Conservation (phyloP, 2,113 vertebrate genomes). For the Ginglymostoma cirratum region DNA sequence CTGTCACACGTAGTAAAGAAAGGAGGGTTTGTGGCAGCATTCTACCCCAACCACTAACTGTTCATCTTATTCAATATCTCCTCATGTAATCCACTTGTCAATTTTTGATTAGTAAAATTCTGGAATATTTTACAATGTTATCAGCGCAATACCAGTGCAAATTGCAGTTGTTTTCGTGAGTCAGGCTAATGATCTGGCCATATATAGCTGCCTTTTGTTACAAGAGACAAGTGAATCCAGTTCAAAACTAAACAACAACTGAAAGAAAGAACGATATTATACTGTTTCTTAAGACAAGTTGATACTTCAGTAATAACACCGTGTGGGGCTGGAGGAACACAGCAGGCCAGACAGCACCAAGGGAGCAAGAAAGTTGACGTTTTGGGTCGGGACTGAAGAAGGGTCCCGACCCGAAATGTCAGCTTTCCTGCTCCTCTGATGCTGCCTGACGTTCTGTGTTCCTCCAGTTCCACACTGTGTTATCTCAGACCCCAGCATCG, state of each 20-base stretch:
- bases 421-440: too few relatives aligned
- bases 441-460: too few relatives aligned
- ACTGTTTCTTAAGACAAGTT: not conserved
- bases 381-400: too few relatives aligned
- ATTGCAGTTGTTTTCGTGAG: not conserved
- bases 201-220: not conserved
- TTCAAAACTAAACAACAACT: not conserved
- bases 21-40: too few relatives aligned
- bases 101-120: not conserved
- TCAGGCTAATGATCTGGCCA: not conserved
- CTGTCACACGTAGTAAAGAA: too few relatives aligned
- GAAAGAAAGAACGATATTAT: not conserved
- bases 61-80: not conserved
- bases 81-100: not conserved
- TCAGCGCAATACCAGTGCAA: not conserved
- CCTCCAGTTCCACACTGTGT: too few relatives aligned
- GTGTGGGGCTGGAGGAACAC: too few relatives aligned
- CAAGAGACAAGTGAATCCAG: not conserved
- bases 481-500: too few relatives aligned
- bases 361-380: too few relatives aligned
- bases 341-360: too few relatives aligned
- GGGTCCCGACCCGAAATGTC: too few relatives aligned
- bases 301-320: not conserved
- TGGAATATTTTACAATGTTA: not conserved
- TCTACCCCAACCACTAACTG: too few relatives aligned